Evolutionary conservation across 2,888 invertebrate genomes (phyloP).

Genomic region (Cybosia mesomella): DNA sequence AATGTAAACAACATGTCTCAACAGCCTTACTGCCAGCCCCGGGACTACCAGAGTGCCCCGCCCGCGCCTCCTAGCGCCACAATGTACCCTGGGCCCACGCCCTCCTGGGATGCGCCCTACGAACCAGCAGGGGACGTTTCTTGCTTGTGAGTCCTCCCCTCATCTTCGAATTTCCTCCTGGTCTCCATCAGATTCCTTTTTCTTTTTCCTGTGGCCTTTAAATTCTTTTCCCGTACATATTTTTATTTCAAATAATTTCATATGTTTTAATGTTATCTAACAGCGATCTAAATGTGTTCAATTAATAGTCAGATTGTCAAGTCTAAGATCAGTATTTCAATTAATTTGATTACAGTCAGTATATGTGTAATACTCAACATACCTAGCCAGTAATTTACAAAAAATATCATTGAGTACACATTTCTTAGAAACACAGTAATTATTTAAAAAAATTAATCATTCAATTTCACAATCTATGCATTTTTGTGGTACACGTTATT

Average conservation of each 20-base stretch:
- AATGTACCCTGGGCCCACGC: conserved; percentile 73
- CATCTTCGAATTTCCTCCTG: conserved; percentile 70
- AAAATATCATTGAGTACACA: background rate
- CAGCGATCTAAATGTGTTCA: background rate
- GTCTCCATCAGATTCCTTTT: conserved; percentile 55
- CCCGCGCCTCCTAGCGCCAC: conserved; percentile 66
- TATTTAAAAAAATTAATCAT: background rate
- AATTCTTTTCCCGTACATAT: conserved; percentile 22
- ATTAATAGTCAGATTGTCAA: background rate
- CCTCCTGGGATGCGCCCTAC: conserved; percentile 80
- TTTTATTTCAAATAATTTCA: conserved; percentile 1
- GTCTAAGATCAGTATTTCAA: background rate
- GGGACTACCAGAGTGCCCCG: conserved; percentile 75
- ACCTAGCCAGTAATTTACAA: background rate
- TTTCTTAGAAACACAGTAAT: background rate
- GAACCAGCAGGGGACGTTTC: conserved; percentile 84
- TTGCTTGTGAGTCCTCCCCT: conserved; percentile 85
- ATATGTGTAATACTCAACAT: background rate
- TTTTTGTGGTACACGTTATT: too few relatives aligned
- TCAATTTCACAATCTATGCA: too few relatives aligned
- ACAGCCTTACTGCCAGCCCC: conserved; percentile 75
- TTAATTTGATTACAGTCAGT: background rate
- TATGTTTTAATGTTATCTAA: conserved; percentile 1
- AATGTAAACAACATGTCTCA: conserved; percentile 86
- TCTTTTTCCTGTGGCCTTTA: conserved; percentile 28